Evolutionary conservation across 2,888 invertebrate species (phyloP), one percentile per base, ranked within the genome.

Genomic region (Helleia helle): DNA sequence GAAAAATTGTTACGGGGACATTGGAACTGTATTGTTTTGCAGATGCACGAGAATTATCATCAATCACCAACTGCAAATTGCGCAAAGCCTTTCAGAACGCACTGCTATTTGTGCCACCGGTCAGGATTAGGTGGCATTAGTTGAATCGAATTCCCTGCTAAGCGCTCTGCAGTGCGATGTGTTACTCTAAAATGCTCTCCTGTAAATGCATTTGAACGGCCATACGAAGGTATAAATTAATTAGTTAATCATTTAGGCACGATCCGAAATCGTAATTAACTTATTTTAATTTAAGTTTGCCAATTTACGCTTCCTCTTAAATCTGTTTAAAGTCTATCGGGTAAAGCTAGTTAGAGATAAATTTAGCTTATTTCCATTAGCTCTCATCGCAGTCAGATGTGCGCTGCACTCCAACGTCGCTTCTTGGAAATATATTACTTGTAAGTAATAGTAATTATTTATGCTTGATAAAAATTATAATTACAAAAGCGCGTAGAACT

Each of bases 111-210:
- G 71, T 62, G 64, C 69, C 60, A 63, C 70, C 59, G 66, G 67
- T 56, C 66, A 65, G 83, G 81, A 81, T 81, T 83, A 81, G 71
- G 62, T 56, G 60, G 81, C 61, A 80, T 81, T 83, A 84, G 71
- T 71, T 72, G 76, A 79, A 83, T 83, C 76, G 80, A 76, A 81
- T 81, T 77, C 71, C 64, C 65, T 70, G 63, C 71, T 80, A 77
- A 80, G 77, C 79, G 67, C 71, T 73, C 57, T 79, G 74, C 74
- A 58, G 72, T 56, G 61, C 72, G 62, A 73, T 79, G 73, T 67
- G 71, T 77, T 71, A 69, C 67, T 56, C 57, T 54, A 40, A 52
- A 55, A 54, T 56, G 56, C 50, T 56, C 59, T 51, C 55, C 55
- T 54, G 55, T 59, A 60, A 58, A 58, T 64, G 56, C 55, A 55